Conservation (phyloP, 2,888 invertebrate genomes). For the Machimus rusticus region DNA sequence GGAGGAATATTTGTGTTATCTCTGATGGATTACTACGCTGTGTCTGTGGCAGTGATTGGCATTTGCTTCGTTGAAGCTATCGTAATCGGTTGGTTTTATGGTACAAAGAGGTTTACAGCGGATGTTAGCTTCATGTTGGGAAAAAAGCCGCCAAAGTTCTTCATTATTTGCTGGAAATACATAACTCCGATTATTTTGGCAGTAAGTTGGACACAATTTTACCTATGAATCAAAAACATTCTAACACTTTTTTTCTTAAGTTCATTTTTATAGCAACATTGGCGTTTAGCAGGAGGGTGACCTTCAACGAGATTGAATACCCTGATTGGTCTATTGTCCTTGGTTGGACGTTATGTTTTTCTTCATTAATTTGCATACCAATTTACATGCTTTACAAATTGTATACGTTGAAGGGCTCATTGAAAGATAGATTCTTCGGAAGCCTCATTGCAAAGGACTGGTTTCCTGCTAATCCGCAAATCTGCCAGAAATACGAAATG, state of each 20-base stretch:
- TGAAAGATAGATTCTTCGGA: slow-evolving; percentile 57
- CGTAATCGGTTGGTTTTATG: slow-evolving; percentile 85
- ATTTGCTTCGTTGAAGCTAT: slow-evolving; percentile 82
- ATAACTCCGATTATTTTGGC: slow-evolving; percentile 73
- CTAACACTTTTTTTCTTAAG: slow-evolving; percentile 61
- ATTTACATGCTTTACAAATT: slow-evolving; percentile 69
- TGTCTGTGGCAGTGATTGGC: slow-evolving; percentile 79
- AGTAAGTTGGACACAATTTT: slow-evolving; percentile 63
- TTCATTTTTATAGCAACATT: slow-evolving; percentile 72
- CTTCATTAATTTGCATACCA: slow-evolving; percentile 82
- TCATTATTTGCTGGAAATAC: slow-evolving; percentile 77
- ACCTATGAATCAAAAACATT: not conserved
- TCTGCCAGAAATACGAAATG: slow-evolving; percentile 59
- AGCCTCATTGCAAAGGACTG: slow-evolving; percentile 64
- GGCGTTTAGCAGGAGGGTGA: slow-evolving; percentile 67
- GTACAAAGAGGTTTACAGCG: slow-evolving; percentile 69
- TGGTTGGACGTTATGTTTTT: slow-evolving; percentile 73
- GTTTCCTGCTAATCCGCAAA: slow-evolving; percentile 68
- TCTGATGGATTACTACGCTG: slow-evolving; percentile 86
- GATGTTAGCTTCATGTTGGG: slow-evolving; percentile 79
- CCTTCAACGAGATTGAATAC: slow-evolving; percentile 64
- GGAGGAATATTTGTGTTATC: slow-evolving; percentile 87
- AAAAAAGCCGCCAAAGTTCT: slow-evolving; percentile 68
- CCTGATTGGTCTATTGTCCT: slow-evolving; percentile 68
- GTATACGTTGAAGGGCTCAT: slow-evolving; percentile 56